A percentile compares a stretch with the other conserved stretches of the same genome.
These are phyloP conservation scores for Epizoanthus illoricatus DNA, from an alignment of 92 coral and sea anemone species.

Conservation along the genomic window DNA sequence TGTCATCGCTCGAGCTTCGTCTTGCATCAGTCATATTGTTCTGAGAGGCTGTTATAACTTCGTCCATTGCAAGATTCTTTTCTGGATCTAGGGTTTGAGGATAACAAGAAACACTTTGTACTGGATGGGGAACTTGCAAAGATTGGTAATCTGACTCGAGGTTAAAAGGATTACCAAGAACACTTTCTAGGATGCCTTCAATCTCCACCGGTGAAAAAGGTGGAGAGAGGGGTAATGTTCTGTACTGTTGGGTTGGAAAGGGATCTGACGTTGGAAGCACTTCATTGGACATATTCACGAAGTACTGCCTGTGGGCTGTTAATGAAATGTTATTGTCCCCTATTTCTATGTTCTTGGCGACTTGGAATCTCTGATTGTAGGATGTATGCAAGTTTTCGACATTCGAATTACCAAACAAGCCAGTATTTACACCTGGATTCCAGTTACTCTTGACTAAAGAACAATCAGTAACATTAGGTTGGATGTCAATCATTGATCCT, in stretches of 20 bases:
- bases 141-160: neutral
- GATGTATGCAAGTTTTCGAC: neutral
- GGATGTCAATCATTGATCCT: neutral
- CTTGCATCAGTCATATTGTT: neutral
- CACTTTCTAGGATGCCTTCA: neutral
- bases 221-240: neutral
- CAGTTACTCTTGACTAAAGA: neutral
- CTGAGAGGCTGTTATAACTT: neutral
- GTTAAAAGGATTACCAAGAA: neutral
- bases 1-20: neutral
- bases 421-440: neutral
- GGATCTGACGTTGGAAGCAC: neutral
- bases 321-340: neutral
- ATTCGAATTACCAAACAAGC: conserved; percentile 4
- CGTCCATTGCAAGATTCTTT: neutral
- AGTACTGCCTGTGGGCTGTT: neutral
- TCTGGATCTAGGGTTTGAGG: neutral
- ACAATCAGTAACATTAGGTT: neutral
- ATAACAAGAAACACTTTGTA: neutral
- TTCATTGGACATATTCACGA: neutral
- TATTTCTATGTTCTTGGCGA: no score
- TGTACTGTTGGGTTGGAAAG: neutral
- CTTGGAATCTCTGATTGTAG: neutral
- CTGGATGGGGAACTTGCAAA: neutral
- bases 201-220: neutral